Percentiles rank a stretch among this genome's conserved stretches.
Conservation (phyloP, 2,888 invertebrate species). For the Amiota mariae region DNA sequence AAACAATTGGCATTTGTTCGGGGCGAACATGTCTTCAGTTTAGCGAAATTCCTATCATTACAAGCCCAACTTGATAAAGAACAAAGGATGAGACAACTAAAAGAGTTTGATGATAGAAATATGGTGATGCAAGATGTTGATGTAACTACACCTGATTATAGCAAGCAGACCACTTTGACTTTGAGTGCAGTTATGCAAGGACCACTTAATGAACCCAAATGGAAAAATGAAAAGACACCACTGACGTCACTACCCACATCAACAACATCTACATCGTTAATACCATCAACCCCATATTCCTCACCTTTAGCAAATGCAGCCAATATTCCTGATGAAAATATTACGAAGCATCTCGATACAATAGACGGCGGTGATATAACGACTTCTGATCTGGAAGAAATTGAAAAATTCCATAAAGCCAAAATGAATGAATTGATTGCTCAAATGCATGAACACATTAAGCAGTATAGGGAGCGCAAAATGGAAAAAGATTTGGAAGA, state of each 20-base stretch:
- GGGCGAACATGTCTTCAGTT: too few species aligned
- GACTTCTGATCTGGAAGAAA: too few species aligned
- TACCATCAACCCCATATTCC: background rate
- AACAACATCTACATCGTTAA: background rate
- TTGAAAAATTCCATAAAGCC: background rate
- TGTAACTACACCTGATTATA: background rate
- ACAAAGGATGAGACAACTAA: too few species aligned
- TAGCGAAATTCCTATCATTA: too few species aligned
- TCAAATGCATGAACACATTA: background rate
- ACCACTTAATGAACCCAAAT: conserved; percentile 10
- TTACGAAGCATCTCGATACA: too few species aligned
- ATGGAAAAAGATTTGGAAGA: background rate
- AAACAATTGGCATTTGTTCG: too few species aligned
- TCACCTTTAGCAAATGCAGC: too few species aligned
- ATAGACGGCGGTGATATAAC: too few species aligned
- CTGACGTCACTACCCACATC: too few species aligned
- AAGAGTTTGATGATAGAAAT: too few species aligned
- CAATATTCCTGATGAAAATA: too few species aligned
- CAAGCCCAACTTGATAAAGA: too few species aligned
- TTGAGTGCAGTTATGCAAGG: conserved; percentile 5
- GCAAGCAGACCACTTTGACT: background rate
- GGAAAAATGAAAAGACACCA: background rate
- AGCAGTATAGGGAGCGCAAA: background rate
- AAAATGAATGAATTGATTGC: background rate
- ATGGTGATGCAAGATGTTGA: background rate